phyloP scores from a whole-genome alignment of 1,140 invertebrate species.

The Phortica variegata region DNA sequence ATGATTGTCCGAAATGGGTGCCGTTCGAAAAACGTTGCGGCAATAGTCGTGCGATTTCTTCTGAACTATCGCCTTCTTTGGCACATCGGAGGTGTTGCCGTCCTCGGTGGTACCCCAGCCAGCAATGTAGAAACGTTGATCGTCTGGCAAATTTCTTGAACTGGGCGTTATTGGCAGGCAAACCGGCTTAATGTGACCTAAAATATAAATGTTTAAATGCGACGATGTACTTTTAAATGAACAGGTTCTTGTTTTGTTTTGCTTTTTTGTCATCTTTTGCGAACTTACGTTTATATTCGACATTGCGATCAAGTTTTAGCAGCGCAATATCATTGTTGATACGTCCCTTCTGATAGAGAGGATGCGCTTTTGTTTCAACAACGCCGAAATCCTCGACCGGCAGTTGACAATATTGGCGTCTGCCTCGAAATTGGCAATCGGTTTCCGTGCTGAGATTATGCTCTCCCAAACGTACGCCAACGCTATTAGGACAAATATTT shows the following conservation, averaged over 20 bases:
- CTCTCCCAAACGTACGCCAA: slow-evolving; percentile 65
- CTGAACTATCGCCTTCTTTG: slow-evolving; percentile 24
- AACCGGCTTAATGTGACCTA: slow-evolving; percentile 41
- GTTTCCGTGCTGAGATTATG: slow-evolving; percentile 60
- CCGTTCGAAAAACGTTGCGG: slow-evolving; percentile 23
- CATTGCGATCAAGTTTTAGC: slow-evolving; percentile 48
- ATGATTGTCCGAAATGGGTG: slow-evolving; percentile 58
- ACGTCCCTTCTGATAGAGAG: slow-evolving; percentile 60
- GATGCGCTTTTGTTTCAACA: slow-evolving; percentile 62
- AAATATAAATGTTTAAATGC: background rate
- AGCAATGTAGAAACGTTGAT: slow-evolving; percentile 39
- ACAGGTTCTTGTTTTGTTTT: too few species aligned
- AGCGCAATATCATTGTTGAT: slow-evolving; percentile 69
- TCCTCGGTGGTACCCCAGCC: slow-evolving; percentile 46
- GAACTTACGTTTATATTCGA: slow-evolving; percentile 17
- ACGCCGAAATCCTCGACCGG: slow-evolving; percentile 61
- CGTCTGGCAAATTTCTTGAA: slow-evolving; percentile 14
- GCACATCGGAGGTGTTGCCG: slow-evolving; percentile 24
- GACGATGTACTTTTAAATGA: too few species aligned
- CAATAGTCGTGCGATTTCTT: slow-evolving; percentile 24
- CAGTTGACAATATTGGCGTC: slow-evolving; percentile 54
- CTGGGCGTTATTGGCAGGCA: slow-evolving; percentile 34
- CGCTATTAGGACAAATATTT: slow-evolving; percentile 29
- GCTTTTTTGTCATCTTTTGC: background rate
- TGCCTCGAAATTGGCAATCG: slow-evolving; percentile 59